Percentiles rank a stretch among this genome's conserved stretches.
phyloP scores from a whole-genome alignment of 2,113 vertebrate genomes.

The Ptilorrhoa leucosticta region DNA sequence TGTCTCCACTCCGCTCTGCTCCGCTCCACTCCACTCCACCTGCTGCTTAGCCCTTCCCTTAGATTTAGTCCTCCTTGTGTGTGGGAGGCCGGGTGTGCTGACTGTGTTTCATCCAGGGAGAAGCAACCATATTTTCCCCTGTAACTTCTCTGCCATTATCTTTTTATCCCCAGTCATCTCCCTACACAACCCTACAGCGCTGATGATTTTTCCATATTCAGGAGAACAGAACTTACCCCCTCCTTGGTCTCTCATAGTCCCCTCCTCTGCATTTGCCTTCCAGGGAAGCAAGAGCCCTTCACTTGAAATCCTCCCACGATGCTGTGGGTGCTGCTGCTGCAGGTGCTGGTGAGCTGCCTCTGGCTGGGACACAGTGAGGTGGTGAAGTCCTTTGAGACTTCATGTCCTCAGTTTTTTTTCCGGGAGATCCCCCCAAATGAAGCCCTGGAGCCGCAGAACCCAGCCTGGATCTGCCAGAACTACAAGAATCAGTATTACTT shows the following conservation, averaged over 20 bases:
- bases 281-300: neutral
- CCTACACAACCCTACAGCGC: neutral
- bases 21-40: neutral
- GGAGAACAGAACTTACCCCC: neutral
- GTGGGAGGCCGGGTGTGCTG: neutral
- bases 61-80: neutral
- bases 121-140: neutral
- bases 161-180: neutral
- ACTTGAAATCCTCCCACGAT: fast-evolving
- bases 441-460: neutral
- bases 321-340: conserved; percentile 13
- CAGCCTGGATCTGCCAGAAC: conserved; percentile 44
- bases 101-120: neutral
- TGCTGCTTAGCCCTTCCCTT: neutral
- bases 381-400: neutral
- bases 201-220: neutral
- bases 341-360: neutral
- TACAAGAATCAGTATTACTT: conserved; percentile 27
- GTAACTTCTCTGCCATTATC: neutral
- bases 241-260: neutral
- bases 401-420: conserved; percentile 33
- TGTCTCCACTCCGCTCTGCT: no score
- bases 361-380: neutral
- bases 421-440: neutral
- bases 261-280: neutral